A percentile compares a stretch with the other conserved stretches of the same genome.
Evolutionary conservation across 2,888 invertebrate species (phyloP).

Genomic region (Mythimna albipuncta): DNA sequence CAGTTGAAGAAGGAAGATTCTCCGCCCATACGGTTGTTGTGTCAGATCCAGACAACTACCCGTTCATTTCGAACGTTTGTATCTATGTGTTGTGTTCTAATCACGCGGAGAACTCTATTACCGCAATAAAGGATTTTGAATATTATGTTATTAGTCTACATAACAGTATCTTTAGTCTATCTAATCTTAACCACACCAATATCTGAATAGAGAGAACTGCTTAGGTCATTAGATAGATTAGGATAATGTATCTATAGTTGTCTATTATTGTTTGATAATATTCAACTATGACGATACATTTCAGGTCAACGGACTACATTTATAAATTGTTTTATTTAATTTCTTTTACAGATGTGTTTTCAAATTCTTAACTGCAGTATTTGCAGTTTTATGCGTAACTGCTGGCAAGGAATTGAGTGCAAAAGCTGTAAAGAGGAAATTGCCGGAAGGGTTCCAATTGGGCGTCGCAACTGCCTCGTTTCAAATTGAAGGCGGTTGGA

Average conservation of each 20-base stretch:
- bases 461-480: conserved; percentile 79
- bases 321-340: not conserved
- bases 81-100: no score
- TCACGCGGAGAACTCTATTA: no score
- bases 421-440: conserved; percentile 66
- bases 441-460: conserved; percentile 72
- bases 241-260: no score
- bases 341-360: conserved; percentile 14
- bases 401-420: not conserved
- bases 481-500: conserved; percentile 80
- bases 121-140: no score
- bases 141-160: not conserved
- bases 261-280: conserved; percentile 13
- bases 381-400: conserved; percentile 13
- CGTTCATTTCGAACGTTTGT: no score
- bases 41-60: no score
- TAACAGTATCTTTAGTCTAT: conserved; percentile 4
- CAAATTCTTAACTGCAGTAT: conserved; percentile 8
- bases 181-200: conserved; percentile 24
- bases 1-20: no score
- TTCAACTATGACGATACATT: not conserved
- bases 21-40: no score
- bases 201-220: not conserved
- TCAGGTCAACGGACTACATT: not conserved
- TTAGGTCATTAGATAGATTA: not conserved